Percentiles rank a stretch among this genome's conserved stretches.
phyloP scores from a whole-genome alignment of 2,113 vertebrate genomes.

The Proteles cristata region DNA sequence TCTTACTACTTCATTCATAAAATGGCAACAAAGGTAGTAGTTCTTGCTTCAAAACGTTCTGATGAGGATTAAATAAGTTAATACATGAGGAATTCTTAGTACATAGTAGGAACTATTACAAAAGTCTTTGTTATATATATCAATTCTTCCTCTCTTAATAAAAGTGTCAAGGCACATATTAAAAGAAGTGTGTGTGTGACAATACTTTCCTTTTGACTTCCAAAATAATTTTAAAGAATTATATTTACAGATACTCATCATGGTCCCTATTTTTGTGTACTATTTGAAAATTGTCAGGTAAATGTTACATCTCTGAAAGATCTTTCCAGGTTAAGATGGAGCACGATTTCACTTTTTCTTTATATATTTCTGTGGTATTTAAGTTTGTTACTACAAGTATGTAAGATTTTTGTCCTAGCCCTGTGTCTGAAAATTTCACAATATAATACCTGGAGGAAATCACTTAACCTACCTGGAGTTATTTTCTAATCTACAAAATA shows the following conservation, averaged over 20 bases:
- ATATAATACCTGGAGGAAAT: not conserved
- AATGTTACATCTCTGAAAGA: not conserved
- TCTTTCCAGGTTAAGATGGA: not conserved
- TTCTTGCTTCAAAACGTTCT: not conserved
- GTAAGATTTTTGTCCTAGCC: not conserved
- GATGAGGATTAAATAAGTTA: not conserved
- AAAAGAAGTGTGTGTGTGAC: not conserved
- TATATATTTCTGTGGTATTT: not conserved
- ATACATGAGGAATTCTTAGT: not conserved
- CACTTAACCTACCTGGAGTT: not conserved
- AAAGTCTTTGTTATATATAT: not conserved
- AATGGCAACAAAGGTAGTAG: not conserved
- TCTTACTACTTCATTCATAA: not conserved
- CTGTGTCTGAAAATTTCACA: not conserved
- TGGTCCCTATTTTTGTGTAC: not conserved
- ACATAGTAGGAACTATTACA: not conserved
- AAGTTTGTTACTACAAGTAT: not conserved
- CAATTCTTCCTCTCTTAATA: not conserved
- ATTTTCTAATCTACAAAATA: not conserved
- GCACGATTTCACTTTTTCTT: not conserved
- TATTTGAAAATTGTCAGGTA: not conserved
- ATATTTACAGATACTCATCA: not conserved
- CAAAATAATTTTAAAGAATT: constrained; percentile 13
- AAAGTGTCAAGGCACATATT: not conserved
- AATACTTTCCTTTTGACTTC: constrained; percentile 21